phyloP scores from a whole-genome alignment of 92 coral and sea anemone species.

The Siderastrea radians region DNA sequence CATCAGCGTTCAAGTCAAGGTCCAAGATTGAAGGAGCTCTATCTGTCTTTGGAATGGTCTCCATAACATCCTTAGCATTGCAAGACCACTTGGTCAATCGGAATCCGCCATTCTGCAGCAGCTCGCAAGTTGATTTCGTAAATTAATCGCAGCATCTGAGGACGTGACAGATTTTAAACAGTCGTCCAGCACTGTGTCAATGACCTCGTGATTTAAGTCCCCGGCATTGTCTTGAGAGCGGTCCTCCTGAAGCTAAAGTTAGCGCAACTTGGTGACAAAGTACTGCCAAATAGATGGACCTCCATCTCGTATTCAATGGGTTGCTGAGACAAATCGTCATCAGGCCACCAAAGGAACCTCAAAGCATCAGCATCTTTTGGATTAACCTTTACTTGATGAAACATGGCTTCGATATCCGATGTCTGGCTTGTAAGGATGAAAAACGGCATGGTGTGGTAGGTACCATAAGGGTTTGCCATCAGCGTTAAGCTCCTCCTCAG shows the following conservation, averaged over 20 bases:
- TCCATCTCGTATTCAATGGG: slow-evolving; percentile 24
- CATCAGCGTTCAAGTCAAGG: not conserved
- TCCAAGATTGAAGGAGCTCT: not conserved
- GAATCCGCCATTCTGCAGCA: not conserved
- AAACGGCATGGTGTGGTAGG: slow-evolving; percentile 14
- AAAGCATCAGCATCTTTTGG: slow-evolving; percentile 23
- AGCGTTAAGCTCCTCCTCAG: not conserved
- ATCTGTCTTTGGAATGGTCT: not conserved
- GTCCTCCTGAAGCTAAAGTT: too few relatives aligned
- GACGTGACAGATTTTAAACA: slow-evolving; percentile 14
- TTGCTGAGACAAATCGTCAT: not conserved
- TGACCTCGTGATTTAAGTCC: not conserved
- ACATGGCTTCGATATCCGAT: slow-evolving; percentile 47
- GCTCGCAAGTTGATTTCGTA: not conserved
- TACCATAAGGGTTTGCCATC: not conserved
- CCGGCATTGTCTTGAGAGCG: too few relatives aligned
- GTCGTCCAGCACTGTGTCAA: slow-evolving; percentile 8
- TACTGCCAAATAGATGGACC: slow-evolving; percentile 44
- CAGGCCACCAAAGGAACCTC: slow-evolving; percentile 43
- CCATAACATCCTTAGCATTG: not conserved
- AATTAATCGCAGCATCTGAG: not conserved
- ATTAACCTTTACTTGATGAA: slow-evolving; percentile 34
- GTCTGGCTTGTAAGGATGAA: slow-evolving; percentile 8
- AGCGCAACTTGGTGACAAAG: slow-evolving; percentile 45
- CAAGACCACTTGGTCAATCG: not conserved